Percentiles rank a stretch among this genome's conserved stretches.
phyloP scores from a whole-genome alignment of 2,888 invertebrate species.

The Protophormia terraenovae region DNA sequence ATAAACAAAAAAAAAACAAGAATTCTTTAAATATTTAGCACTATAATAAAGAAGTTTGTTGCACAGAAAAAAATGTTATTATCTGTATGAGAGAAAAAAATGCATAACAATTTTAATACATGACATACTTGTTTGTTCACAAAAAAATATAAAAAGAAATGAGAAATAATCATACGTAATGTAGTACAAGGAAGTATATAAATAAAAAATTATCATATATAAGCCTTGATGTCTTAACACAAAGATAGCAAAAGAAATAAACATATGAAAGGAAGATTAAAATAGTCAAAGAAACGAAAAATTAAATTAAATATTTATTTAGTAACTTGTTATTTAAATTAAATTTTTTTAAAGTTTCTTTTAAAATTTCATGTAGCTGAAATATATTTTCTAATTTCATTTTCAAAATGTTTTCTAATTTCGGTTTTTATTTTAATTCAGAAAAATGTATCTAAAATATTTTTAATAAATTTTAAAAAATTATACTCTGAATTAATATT shows the following conservation, averaged over 20 bases:
- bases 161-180: slow-evolving; percentile 1
- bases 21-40: slow-evolving; percentile 47
- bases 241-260: neutral
- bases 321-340: no score
- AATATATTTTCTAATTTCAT: no score
- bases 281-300: no score
- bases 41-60: slow-evolving; percentile 32
- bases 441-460: no score
- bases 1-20: neutral
- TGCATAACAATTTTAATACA: slow-evolving; percentile 14
- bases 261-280: neutral
- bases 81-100: neutral
- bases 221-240: neutral
- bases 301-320: no score
- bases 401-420: no score
- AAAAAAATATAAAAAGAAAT: neutral
- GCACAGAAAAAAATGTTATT: neutral
- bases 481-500: no score
- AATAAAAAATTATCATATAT: neutral
- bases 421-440: no score
- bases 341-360: no score
- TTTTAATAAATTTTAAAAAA: no score
- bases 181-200: neutral
- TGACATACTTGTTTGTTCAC: slow-evolving; percentile 32
- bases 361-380: no score